Percentiles rank a stretch among this genome's conserved stretches.
Conservation (phyloP, 2,888 invertebrate species). For the Apamea epomidion region DNA sequence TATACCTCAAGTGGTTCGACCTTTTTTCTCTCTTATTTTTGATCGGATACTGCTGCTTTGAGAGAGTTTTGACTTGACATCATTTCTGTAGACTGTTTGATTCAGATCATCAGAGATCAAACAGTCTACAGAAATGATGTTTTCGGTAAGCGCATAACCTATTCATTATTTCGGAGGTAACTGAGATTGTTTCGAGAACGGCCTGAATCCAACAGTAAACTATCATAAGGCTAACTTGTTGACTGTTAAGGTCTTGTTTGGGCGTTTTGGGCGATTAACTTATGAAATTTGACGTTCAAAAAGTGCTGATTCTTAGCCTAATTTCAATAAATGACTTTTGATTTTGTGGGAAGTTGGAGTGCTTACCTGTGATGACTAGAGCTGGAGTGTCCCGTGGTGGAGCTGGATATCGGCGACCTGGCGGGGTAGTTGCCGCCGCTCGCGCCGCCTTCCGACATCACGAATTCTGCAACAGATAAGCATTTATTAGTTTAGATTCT, state of each 20-base stretch:
- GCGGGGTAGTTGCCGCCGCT: conserved; percentile 82
- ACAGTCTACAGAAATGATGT: not conserved
- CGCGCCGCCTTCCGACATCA: conserved; percentile 84
- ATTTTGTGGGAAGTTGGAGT: not conserved
- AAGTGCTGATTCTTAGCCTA: not conserved
- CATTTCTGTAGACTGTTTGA: too few relatives aligned
- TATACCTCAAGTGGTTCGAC: not conserved
- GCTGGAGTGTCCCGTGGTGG: conserved; percentile 88
- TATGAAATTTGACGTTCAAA: not conserved
- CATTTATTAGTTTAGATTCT: not conserved
- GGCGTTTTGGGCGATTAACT: not conserved
- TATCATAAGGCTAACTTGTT: not conserved
- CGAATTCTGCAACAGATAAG: conserved; percentile 85
- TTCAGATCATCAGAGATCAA: not conserved
- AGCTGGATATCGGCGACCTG: conserved; percentile 87
- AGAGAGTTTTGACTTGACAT: not conserved
- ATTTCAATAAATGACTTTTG: not conserved
- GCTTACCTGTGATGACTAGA: conserved; percentile 88
- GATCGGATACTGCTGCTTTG: not conserved
- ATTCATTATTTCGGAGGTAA: not conserved
- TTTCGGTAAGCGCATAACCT: not conserved
- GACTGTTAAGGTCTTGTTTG: not conserved
- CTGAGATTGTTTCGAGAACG: not conserved
- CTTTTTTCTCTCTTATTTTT: not conserved
- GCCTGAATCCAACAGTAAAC: not conserved